Conservation (phyloP, 2,888 invertebrate species). For the Oligia fasciuncula region DNA sequence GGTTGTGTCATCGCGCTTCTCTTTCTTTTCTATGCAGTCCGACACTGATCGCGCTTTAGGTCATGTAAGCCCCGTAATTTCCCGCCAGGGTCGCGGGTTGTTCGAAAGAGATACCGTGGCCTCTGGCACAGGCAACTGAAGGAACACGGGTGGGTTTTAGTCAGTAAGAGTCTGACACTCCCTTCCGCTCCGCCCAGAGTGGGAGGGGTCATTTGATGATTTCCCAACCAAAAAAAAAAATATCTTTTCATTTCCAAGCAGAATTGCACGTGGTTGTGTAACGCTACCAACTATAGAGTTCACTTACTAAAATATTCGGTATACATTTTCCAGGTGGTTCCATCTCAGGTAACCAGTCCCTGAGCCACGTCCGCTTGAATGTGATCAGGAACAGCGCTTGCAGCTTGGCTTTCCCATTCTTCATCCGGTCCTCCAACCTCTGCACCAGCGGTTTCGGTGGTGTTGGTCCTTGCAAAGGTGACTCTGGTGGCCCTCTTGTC, state of each 20-base stretch:
- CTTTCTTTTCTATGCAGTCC: too few relatives aligned
- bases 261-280: not conserved
- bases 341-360: slow-evolving; percentile 43
- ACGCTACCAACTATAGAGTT: not conserved
- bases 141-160: too few relatives aligned
- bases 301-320: not conserved
- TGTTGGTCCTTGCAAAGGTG: slow-evolving; percentile 73
- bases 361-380: slow-evolving; percentile 70
- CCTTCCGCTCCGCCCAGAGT: too few relatives aligned
- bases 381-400: slow-evolving; percentile 72
- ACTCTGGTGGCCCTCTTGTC: slow-evolving; percentile 78
- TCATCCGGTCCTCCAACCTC: slow-evolving; percentile 69
- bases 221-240: too few relatives aligned
- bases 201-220: too few relatives aligned
- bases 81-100: too few relatives aligned
- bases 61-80: too few relatives aligned
- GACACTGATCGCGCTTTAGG: too few relatives aligned
- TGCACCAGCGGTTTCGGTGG: slow-evolving; percentile 75
- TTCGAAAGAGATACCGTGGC: too few relatives aligned
- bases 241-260: not conserved
- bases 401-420: slow-evolving; percentile 65
- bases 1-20: too few relatives aligned
- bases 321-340: slow-evolving; percentile 43
- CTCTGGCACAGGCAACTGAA: too few relatives aligned
- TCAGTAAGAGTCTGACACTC: too few relatives aligned